phyloP scores from a whole-genome alignment of 1,140 invertebrate species.

The Lineus longissimus region DNA sequence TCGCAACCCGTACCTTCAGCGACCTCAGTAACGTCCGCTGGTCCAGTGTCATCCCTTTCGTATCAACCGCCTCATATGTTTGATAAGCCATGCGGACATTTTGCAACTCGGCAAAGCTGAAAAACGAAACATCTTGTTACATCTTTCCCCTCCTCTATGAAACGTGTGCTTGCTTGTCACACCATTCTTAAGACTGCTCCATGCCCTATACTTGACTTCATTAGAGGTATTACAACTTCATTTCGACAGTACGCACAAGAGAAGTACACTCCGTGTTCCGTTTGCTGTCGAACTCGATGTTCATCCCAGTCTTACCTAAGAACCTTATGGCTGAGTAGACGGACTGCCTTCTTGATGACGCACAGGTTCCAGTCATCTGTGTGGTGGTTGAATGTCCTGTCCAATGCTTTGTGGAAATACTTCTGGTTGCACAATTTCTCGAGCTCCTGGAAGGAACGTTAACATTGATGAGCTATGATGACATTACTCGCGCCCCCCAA shows the following conservation, averaged over 20 bases:
- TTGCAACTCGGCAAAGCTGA: constrained; percentile 40
- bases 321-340: constrained; percentile 25
- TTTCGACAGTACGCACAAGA: too few species aligned
- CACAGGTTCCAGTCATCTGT: constrained; percentile 43
- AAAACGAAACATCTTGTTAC: constrained; percentile 5
- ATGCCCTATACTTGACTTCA: too few species aligned
- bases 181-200: too few species aligned
- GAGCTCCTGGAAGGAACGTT: constrained; percentile 28
- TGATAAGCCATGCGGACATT: constrained; percentile 35
- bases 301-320: constrained; percentile 34
- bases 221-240: too few species aligned
- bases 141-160: neutral
- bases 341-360: constrained; percentile 27
- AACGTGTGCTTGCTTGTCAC: neutral
- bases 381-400: constrained; percentile 42
- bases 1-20: constrained; percentile 30
- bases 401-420: constrained; percentile 29
- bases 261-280: too few species aligned
- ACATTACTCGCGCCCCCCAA: neutral
- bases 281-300: too few species aligned
- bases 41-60: constrained; percentile 35
- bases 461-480: neutral
- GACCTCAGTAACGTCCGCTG: constrained; percentile 30
- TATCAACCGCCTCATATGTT: constrained; percentile 36
- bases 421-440: constrained; percentile 34